Evolutionary conservation across 2,113 vertebrate genomes (phyloP).

Genomic region (Burhinus bistriatus): DNA sequence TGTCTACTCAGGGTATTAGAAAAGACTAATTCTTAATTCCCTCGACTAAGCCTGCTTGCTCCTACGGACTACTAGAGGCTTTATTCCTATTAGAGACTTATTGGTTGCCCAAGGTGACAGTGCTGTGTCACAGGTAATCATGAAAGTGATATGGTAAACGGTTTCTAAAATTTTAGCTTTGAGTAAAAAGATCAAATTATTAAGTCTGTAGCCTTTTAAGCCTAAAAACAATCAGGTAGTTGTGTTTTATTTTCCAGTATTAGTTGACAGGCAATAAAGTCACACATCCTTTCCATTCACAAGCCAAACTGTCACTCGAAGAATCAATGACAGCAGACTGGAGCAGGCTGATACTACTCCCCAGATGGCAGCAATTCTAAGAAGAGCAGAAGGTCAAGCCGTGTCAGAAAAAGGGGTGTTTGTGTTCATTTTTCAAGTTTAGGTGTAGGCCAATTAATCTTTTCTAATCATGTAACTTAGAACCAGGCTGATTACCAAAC

Average conservation of each 20-base stretch:
- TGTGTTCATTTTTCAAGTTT: not conserved
- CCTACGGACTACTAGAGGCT: conserved; percentile 51
- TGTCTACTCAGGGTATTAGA: conserved; percentile 38
- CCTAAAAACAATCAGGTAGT: not conserved
- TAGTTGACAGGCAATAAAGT: not conserved
- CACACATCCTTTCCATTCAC: not conserved
- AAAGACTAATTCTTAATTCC: conserved; percentile 71
- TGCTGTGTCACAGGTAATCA: conserved; percentile 18
- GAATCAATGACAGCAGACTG: not conserved
- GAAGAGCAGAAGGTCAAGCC: not conserved
- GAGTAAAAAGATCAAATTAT: not conserved
- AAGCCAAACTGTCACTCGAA: not conserved
- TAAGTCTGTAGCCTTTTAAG: not conserved
- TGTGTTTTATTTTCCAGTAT: not conserved
- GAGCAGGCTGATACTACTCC: not conserved
- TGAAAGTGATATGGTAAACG: not conserved
- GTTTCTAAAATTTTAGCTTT: not conserved
- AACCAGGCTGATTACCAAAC: not conserved
- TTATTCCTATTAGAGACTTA: conserved; percentile 56
- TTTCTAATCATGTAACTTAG: not conserved
- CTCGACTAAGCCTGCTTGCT: conserved; percentile 62
- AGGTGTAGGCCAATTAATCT: not conserved
- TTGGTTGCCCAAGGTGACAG: conserved; percentile 44
- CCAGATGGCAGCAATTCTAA: not conserved
- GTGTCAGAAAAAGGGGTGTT: not conserved